Base-by-base conservation (phyloP, 1,140 invertebrate species). In the Lucilia sericata region DNA sequence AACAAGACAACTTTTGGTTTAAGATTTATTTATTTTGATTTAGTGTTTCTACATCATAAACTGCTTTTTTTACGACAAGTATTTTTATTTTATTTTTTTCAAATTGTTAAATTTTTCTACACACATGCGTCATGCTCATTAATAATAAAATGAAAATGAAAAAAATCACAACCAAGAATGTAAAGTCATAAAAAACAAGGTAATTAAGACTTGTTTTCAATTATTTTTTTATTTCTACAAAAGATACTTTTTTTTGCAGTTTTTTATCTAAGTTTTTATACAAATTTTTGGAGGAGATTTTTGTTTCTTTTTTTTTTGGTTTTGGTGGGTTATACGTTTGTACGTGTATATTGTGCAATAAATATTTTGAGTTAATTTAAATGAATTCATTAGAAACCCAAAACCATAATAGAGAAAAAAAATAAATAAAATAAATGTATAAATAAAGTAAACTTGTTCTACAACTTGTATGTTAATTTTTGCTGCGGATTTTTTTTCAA, bases 131-230 rank as follows among this genome's bases (percentile, higher is more conserved):
- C 51, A 55, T 55, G 51, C 51, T 55, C 12, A 55, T 55, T 55
- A 55, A n/a, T 55, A 55, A 55, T 55, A 14, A 55, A 55, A 55
- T 2, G 12, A 55, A 55, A 55, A 55, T 55, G 7, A 55, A 55
- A 55, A 42, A 42, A 42, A 42, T 42, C 42, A 2, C 42, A 42
- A 42, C 42, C 42, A 55, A 55, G 51, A 55, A 55, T 55, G 51
- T 55, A 55, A 55, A 55, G 51, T 55, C 51, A 55, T 55, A 55
- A 55, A 55, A 55, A 55, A 55, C 51, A 55, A 55, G 51, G 51
- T 55, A 55, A 55, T 55, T 55, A 55, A 55, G 51, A 55, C 51
- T 55, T 55, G 51, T 55, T 55, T 55, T 55, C 51, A 55, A 55
- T 55, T 55, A 12, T 55, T 55, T 55, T 55, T 49, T 49, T 30